Percentiles rank a stretch among this genome's conserved stretches.
Conservation (phyloP, 2,113 vertebrate species). For the Pygoscelis adeliae region DNA sequence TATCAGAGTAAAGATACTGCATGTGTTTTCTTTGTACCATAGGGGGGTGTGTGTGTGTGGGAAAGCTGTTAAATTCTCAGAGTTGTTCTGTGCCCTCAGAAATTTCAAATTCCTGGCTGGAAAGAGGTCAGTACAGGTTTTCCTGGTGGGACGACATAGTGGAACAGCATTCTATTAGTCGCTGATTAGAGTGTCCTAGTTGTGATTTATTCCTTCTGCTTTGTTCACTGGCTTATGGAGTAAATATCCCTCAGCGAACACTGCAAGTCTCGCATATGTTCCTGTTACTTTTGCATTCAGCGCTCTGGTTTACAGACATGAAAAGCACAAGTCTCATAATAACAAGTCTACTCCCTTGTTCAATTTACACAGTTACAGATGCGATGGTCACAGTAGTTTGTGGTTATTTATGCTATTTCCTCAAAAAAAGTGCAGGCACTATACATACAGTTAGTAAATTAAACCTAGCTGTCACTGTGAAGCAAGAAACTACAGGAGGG, state of each 20-base stretch:
- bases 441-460: background rate
- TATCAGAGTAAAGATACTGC: background rate
- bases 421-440: background rate
- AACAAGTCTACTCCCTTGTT: constrained; percentile 7
- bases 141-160: background rate
- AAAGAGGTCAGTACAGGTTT: background rate
- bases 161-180: background rate
- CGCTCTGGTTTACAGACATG: constrained; percentile 44
- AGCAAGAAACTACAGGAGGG: background rate
- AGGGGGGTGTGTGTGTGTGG: too few relatives aligned
- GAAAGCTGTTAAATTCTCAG: background rate
- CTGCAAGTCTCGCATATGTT: constrained; percentile 27
- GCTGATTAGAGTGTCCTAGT: background rate
- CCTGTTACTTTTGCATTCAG: constrained; percentile 40
- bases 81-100: background rate
- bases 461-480: background rate
- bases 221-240: constrained; percentile 24
- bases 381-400: background rate
- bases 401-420: background rate
- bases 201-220: background rate
- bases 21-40: background rate
- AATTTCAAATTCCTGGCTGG: background rate
- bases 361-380: constrained; percentile 1
- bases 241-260: background rate
- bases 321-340: constrained; percentile 32